Percentiles rank a stretch among this genome's conserved stretches.
These are phyloP conservation scores for Sebastes aleutianus DNA, from an alignment of 2,797 vertebrate genomes.

Conservation along the genomic window DNA sequence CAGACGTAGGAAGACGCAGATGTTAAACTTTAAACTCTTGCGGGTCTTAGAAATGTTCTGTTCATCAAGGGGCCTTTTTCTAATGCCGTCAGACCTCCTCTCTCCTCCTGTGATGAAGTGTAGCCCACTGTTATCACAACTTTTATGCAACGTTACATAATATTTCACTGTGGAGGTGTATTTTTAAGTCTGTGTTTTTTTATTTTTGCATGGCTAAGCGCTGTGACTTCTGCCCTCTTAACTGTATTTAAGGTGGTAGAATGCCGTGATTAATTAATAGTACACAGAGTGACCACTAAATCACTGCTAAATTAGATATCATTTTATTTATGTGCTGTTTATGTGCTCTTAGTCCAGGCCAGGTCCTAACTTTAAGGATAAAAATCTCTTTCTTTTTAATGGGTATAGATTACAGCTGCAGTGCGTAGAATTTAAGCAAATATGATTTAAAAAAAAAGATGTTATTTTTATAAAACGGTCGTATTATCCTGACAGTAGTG, in stretches of 20 bases:
- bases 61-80: not conserved
- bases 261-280: not conserved
- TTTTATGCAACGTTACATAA: slow-evolving; percentile 29
- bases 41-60: not conserved
- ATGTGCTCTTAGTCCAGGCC: not conserved
- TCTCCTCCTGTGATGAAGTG: slow-evolving; percentile 5
- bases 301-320: not conserved
- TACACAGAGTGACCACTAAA: not conserved
- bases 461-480: too few species aligned
- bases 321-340: not conserved
- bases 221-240: not conserved
- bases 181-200: not conserved
- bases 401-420: not conserved
- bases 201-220: not conserved
- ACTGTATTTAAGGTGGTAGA: not conserved
- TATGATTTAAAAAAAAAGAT: too few species aligned
- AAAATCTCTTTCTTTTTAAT: not conserved
- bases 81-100: not conserved
- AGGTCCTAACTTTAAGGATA: not conserved
- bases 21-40: slow-evolving; percentile 44
- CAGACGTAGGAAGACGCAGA: not conserved
- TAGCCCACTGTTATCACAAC: slow-evolving; percentile 27
- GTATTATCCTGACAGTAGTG: too few species aligned
- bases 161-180: not conserved
- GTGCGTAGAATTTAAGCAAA: too few species aligned